A percentile compares a stretch with the other conserved stretches of the same genome.
These are phyloP conservation scores for Coecobrya sp. DNA, from an alignment of 2,888 invertebrate genomes.

Conservation along the genomic window DNA sequence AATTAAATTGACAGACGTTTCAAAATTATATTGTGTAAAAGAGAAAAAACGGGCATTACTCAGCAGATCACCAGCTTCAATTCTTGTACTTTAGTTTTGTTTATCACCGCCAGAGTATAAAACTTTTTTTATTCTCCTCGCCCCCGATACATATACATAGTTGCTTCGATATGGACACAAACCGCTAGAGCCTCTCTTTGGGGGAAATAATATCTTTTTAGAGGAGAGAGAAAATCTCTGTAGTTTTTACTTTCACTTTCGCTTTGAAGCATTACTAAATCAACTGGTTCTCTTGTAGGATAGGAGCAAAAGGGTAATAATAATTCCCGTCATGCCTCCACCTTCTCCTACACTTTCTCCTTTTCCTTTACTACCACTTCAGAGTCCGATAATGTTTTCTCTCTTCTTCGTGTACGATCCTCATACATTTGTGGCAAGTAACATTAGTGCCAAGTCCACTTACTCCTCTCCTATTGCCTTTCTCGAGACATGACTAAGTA, in stretches of 20 bases:
- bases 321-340: constrained; percentile 71
- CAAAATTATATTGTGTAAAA: constrained; percentile 5
- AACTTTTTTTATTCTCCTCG: background rate
- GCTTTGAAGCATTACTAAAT: constrained; percentile 39
- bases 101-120: background rate
- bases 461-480: constrained; percentile 10
- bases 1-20: constrained; percentile 50
- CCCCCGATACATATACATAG: background rate
- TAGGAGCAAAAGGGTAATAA: constrained; percentile 56
- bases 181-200: background rate
- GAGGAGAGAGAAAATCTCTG: constrained; percentile 19
- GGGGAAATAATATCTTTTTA: background rate
- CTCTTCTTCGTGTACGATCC: background rate
- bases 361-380: constrained; percentile 34
- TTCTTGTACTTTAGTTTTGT: background rate
- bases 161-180: constrained; percentile 6
- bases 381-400: constrained; percentile 51
- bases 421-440: background rate
- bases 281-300: constrained; percentile 21
- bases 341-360: constrained; percentile 61
- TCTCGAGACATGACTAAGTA: constrained; percentile 40
- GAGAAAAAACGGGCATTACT: background rate
- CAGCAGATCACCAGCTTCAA: background rate
- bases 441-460: constrained; percentile 18
- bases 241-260: constrained; percentile 57